Evolutionary conservation across 2,797 vertebrate genomes (phyloP).

Genomic region (Aphelocoma californica): DNA sequence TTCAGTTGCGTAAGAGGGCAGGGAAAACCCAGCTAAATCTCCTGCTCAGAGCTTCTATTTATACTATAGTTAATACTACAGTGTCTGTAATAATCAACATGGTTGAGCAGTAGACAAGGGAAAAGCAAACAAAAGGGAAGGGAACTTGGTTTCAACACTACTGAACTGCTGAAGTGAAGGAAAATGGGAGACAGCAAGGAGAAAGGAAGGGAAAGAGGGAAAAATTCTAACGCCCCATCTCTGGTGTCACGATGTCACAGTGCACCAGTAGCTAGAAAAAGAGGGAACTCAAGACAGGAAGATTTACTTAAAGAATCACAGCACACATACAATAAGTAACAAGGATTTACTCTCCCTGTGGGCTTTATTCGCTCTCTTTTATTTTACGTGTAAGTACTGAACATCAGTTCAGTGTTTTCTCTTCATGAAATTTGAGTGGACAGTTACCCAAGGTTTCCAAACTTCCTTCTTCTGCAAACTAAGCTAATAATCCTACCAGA

Average conservation of each 20-base stretch:
- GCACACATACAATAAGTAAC: not conserved
- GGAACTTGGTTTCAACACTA: slow-evolving; percentile 25
- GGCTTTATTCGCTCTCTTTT: not conserved
- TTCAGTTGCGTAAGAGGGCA: not conserved
- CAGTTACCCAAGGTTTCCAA: not conserved
- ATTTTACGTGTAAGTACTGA: not conserved
- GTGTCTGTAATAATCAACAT: slow-evolving; percentile 21
- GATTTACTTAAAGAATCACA: not conserved
- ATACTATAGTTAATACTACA: slow-evolving; percentile 32
- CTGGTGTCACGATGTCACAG: not conserved
- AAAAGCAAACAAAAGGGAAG: slow-evolving; percentile 41
- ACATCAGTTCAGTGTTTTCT: not conserved
- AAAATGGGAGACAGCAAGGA: not conserved
- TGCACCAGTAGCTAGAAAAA: slow-evolving; percentile 1
- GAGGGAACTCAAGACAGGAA: not conserved
- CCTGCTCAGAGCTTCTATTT: slow-evolving; percentile 46
- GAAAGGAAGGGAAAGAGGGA: not conserved
- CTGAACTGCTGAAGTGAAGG: not conserved
- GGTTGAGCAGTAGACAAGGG: slow-evolving; percentile 20
- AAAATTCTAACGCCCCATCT: not conserved
- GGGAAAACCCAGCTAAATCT: slow-evolving; percentile 20
- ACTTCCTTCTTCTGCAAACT: not conserved
- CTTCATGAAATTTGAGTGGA: not conserved
- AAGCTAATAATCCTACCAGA: not conserved
- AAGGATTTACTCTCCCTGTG: not conserved